Evolutionary conservation across 2,797 vertebrate species (phyloP).

Genomic region (Coregonus ussuriensis): DNA sequence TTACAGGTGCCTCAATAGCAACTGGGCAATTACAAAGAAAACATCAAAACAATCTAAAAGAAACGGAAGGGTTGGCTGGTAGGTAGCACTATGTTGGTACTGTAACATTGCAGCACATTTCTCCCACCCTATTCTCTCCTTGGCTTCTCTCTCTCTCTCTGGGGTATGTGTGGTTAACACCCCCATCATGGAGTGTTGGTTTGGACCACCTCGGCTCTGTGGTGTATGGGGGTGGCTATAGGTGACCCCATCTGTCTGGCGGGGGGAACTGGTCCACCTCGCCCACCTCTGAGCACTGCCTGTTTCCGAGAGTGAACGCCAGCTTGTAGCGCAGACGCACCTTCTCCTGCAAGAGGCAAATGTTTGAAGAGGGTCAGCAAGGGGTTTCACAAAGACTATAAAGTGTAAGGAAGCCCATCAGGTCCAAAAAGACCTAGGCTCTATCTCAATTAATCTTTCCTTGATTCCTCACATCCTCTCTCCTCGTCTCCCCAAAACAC

Average conservation of each 20-base stretch:
- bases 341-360: conserved; percentile 81
- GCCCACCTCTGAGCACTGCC: conserved; percentile 85
- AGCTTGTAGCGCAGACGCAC: conserved; percentile 92
- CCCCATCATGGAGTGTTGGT: conserved; percentile 45
- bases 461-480: not conserved
- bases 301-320: conserved; percentile 87
- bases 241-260: conserved; percentile 84
- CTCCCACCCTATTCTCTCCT: not conserved
- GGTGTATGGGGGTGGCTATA: conserved; percentile 55
- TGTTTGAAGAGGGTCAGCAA: not conserved
- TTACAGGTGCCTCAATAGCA: not conserved
- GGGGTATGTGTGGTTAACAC: conserved; percentile 33
- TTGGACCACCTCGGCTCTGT: conserved; percentile 15
- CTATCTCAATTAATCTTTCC: not conserved
- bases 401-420: not conserved
- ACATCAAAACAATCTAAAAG: conserved; percentile 15
- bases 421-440: not conserved
- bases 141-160: conserved; percentile 23
- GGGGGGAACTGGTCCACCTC: conserved; percentile 94
- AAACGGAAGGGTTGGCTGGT: conserved; percentile 48
- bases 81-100: conserved; percentile 14
- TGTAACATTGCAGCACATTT: conserved; percentile 20
- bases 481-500: not conserved
- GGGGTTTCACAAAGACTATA: not conserved
- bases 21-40: not conserved